Percentiles rank a stretch among this genome's conserved stretches.
phyloP scores from a whole-genome alignment of 2,113 vertebrate genomes.

The Oenanthe oenanthe region DNA sequence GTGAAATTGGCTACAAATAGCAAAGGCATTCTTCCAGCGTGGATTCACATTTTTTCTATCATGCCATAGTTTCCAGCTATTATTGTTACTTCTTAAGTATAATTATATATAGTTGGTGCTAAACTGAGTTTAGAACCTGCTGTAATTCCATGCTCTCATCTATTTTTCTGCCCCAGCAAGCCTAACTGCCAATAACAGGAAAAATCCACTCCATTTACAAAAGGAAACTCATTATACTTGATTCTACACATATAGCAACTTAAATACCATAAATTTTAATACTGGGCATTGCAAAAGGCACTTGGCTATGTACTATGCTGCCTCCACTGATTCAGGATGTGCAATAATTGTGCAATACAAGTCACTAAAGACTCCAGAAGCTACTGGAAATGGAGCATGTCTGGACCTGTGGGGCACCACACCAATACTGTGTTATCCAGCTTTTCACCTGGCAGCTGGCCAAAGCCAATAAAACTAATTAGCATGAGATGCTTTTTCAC shows the following conservation, averaged over 20 bases:
- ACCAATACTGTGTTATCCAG: not conserved
- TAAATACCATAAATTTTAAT: not conserved
- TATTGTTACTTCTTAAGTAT: not conserved
- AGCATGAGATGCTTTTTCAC: not conserved
- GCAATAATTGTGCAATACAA: not conserved
- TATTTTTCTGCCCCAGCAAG: conserved; percentile 3
- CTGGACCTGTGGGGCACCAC: not conserved
- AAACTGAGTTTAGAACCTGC: not conserved
- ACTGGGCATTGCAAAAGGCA: not conserved
- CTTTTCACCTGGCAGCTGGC: not conserved
- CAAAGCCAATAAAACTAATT: not conserved
- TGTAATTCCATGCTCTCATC: not conserved
- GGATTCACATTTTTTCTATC: not conserved
- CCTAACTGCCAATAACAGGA: not conserved
- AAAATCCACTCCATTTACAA: not conserved
- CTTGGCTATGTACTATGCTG: not conserved
- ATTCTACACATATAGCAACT: not conserved
- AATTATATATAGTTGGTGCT: not conserved
- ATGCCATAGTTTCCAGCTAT: not conserved
- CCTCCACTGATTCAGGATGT: not conserved
- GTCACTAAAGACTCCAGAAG: not conserved
- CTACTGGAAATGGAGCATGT: not conserved
- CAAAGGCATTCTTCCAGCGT: not conserved
- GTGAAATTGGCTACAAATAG: not conserved
- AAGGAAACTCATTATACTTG: not conserved